phyloP scores from a whole-genome alignment of 2,797 vertebrate genomes.

The Carcharodon carcharias region DNA sequence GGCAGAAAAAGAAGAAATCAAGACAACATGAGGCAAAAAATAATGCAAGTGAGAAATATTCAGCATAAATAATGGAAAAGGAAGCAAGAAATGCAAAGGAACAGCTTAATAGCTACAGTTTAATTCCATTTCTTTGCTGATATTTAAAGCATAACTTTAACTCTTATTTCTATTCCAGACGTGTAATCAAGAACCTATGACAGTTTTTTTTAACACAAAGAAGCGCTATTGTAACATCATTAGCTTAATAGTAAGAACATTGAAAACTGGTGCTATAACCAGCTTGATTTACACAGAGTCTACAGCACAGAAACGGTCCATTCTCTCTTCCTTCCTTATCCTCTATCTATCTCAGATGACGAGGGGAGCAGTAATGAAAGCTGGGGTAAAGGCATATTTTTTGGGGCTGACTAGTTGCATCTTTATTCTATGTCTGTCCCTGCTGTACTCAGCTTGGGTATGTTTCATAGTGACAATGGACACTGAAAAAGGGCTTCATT shows the following conservation, averaged over 20 bases:
- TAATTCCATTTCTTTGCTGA: background rate
- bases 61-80: background rate
- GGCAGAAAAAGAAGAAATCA: background rate
- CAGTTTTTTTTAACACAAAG: background rate
- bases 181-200: background rate
- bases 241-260: background rate
- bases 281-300: background rate
- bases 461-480: background rate
- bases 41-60: background rate
- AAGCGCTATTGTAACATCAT: background rate
- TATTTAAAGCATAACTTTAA: background rate
- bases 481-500: background rate
- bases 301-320: background rate
- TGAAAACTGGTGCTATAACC: background rate
- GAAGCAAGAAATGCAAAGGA: background rate
- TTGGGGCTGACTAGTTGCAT: background rate
- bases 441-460: background rate
- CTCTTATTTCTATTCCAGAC: background rate
- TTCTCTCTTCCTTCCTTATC: background rate
- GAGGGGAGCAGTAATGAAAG: no score
- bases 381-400: background rate
- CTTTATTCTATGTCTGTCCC: background rate
- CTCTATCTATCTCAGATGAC: background rate
- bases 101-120: background rate
- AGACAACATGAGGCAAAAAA: background rate